Conservation (phyloP, 2,113 vertebrate species). For the Salvator merianae region DNA sequence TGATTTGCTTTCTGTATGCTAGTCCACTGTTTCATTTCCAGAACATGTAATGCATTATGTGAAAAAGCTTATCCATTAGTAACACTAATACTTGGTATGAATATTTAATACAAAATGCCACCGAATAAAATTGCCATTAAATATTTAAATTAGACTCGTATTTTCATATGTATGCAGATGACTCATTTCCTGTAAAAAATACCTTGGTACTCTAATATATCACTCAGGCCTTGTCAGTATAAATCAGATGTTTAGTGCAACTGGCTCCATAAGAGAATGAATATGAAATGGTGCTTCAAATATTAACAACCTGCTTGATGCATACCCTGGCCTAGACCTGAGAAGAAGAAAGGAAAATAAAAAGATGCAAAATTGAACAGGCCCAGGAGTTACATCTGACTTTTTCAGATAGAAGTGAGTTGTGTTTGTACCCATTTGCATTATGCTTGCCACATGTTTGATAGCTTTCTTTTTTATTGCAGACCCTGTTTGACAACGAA, state of each 20-base stretch:
- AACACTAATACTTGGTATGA: constrained; percentile 58
- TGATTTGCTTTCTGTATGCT: constrained; percentile 30
- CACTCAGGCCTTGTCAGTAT: constrained; percentile 28
- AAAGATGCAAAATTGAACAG: constrained; percentile 21
- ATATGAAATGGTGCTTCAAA: not conserved
- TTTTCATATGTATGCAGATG: constrained; percentile 44
- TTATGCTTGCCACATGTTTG: no score
- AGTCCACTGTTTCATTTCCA: constrained; percentile 41
- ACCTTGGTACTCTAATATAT: constrained; percentile 45
- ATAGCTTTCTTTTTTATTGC: no score
- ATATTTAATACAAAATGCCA: constrained; percentile 67
- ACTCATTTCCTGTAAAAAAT: constrained; percentile 48
- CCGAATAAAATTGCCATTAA: constrained; percentile 63
- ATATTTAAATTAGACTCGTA: constrained; percentile 66
- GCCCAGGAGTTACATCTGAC: not conserved
- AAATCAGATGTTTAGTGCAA: constrained; percentile 45
- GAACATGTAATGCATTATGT: constrained; percentile 52
- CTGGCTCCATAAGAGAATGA: constrained; percentile 24
- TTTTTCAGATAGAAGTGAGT: no score
- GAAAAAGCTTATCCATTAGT: constrained; percentile 58
- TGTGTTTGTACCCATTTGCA: no score
- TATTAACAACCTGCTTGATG: not conserved
- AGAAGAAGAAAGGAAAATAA: not conserved
- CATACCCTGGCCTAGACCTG: fast-evolving
- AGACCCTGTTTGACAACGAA: no score